phyloP scores from a whole-genome alignment of 2,888 invertebrate species.

The Camptogramma bilineatum region DNA sequence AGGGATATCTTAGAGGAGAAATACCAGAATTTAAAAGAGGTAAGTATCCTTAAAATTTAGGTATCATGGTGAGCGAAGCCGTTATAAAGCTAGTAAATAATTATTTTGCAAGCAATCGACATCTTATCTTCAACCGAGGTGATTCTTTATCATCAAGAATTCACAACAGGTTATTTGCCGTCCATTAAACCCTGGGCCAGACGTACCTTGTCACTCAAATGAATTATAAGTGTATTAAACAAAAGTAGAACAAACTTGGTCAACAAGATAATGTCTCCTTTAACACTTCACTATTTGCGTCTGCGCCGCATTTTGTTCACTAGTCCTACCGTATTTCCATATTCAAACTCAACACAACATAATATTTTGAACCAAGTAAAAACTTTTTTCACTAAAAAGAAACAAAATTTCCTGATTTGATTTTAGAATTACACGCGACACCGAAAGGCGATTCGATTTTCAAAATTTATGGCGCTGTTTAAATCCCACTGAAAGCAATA shows the following conservation, averaged over 20 bases:
- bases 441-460: constrained; percentile 13
- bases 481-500: constrained; percentile 45
- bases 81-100: neutral
- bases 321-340: constrained; percentile 39
- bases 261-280: constrained; percentile 69
- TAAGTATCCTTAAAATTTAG: no score
- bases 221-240: constrained; percentile 53
- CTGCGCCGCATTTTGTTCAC: constrained; percentile 71
- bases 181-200: constrained; percentile 39
- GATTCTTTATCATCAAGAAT: constrained; percentile 14
- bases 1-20: no score
- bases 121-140: neutral
- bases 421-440: constrained; percentile 17
- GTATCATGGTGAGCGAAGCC: no score
- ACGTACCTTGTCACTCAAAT: constrained; percentile 64
- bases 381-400: constrained; percentile 14
- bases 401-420: neutral
- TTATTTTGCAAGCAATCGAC: neutral
- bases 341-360: constrained; percentile 16
- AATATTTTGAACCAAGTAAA: neutral
- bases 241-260: constrained; percentile 70
- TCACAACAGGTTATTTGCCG: constrained; percentile 24
- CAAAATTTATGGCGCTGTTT: constrained; percentile 28
- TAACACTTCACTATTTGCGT: constrained; percentile 75
- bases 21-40: no score